Base-by-base conservation (phyloP, 2,113 vertebrate species). In the Heptranchias perlo region DNA sequence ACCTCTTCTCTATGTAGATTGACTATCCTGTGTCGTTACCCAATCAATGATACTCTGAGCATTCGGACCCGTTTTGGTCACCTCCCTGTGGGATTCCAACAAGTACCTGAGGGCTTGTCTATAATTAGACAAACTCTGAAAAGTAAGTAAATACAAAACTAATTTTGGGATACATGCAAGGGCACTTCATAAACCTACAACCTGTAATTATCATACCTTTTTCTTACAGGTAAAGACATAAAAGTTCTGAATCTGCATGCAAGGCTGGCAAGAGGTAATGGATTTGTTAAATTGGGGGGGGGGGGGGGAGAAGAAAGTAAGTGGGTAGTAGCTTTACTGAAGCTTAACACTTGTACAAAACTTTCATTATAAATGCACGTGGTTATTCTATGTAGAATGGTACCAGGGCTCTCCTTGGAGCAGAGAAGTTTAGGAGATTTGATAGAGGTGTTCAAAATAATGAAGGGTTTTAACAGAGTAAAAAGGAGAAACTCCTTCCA, bases 1-100 rank as follows among this genome's bases (percentile, higher is more conserved):
- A 58, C 58, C 52, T 87, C 65, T 4, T 52, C 4, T 96, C 58
- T 87, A 52, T 0, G 62, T 67, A 98, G 97, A 96, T 94, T 98
- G 95, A 96, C 97, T 0, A 11, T 97, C 61, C 97, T 97, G 87
- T 98, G 97, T 76, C 96, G 96, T 8, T 98, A 97, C 96, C 98
- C 97, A 1, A 86, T 96, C 13, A 97, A 97, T 0, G 73, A 96
- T 0, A 97, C 95, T 0, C 95, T 96, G 35, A 47, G 69, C 52
- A 21, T 96, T 1, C 78, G 64, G 35, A 94, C 47, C 4, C 76
- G 52, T 0, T 28, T 52, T 89, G 52, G 65, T 23, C n/a, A n/a
- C 67, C 23, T 93, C 52, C 52, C 52, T n/a, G 11, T 28, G 0
- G 91, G 52, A 23, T 61, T 93, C 31, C 52, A 61, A 23, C 52